Conservation (phyloP, 2,113 vertebrate species). For the Diadophis punctatus region DNA sequence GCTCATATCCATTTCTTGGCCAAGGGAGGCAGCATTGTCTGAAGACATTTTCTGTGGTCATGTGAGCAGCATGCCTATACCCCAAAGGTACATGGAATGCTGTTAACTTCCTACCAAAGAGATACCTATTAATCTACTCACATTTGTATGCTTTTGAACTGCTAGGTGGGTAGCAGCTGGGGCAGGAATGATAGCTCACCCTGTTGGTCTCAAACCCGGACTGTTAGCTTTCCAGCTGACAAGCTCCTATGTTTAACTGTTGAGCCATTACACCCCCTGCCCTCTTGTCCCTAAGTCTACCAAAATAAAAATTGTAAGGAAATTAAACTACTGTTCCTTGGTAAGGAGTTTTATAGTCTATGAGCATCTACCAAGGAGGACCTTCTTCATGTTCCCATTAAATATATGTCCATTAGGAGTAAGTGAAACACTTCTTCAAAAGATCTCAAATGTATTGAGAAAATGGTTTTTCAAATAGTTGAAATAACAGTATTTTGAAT, state of each 20-base stretch:
- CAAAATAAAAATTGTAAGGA: neutral
- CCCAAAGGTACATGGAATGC: neutral
- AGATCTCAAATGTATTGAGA: neutral
- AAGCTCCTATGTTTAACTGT: neutral
- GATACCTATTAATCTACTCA: neutral
- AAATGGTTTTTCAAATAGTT: neutral
- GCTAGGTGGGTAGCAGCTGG: neutral
- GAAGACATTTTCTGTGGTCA: neutral
- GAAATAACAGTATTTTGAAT: neutral
- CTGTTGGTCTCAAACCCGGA: neutral
- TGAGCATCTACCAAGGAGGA: neutral
- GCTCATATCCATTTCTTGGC: neutral
- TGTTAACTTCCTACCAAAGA: neutral
- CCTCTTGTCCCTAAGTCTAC: neutral
- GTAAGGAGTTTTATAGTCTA: neutral
- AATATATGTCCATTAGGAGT: neutral
- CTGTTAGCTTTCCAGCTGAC: neutral
- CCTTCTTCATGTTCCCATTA: neutral
- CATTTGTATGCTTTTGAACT: neutral
- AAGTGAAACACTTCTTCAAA: neutral
- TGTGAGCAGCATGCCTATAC: neutral
- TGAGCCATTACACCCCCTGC: neutral
- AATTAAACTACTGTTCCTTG: neutral
- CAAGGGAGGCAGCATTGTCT: neutral
- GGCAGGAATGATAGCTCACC: neutral